A percentile compares a stretch with the other conserved stretches of the same genome.
Conservation (phyloP, 2,113 vertebrate species). For the Eretmodus cyanostictus region DNA sequence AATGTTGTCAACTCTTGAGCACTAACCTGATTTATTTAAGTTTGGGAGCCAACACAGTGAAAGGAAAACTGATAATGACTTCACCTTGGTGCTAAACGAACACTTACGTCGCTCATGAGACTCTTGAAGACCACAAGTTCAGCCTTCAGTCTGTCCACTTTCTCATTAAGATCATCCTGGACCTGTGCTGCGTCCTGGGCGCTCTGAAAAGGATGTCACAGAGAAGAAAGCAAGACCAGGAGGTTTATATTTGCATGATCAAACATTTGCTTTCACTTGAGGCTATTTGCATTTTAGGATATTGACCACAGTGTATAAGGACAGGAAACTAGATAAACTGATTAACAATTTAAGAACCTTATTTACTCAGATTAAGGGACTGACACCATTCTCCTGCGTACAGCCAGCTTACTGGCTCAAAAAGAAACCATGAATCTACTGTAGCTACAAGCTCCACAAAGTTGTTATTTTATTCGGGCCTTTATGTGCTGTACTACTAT, state of each 20-base stretch:
- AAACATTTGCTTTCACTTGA: background rate
- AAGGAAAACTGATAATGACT: background rate
- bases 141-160: constrained; percentile 90
- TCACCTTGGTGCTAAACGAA: background rate
- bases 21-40: background rate
- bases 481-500: background rate
- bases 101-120: constrained; percentile 96
- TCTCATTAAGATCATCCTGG: constrained; percentile 88
- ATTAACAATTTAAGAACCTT: background rate
- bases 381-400: background rate
- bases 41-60: background rate
- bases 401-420: background rate
- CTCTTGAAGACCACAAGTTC: constrained; percentile 98
- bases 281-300: background rate
- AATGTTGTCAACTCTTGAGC: background rate
- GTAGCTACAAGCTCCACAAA: background rate
- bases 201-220: constrained; percentile 65
- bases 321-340: background rate
- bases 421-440: background rate
- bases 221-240: background rate
- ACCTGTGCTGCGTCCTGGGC: constrained; percentile 82
- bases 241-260: background rate
- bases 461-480: background rate
- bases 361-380: background rate
- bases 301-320: background rate